phyloP scores from a whole-genome alignment of 2,888 invertebrate genomes.

The Thera obeliscata region DNA sequence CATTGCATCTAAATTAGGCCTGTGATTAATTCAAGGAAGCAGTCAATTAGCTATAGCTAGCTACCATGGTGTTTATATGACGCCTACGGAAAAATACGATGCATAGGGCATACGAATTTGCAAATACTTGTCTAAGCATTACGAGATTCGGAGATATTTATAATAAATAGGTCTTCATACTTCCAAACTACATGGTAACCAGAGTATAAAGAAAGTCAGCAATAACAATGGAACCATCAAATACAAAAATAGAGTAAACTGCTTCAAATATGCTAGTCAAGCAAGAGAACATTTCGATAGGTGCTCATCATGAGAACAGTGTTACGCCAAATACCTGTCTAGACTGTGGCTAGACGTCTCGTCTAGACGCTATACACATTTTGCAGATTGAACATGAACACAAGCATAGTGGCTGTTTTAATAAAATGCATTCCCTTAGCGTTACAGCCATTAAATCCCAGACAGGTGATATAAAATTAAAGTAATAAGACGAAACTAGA shows the following conservation, averaged over 20 bases:
- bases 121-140: neutral
- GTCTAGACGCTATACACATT: slow-evolving; percentile 79
- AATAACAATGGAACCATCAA: neutral
- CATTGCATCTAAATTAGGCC: slow-evolving; percentile 40
- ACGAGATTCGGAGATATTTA: neutral
- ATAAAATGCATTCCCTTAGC: slow-evolving; percentile 40
- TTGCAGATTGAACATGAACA: slow-evolving; percentile 60
- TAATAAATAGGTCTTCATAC: neutral
- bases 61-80: neutral
- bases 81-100: slow-evolving; percentile 3
- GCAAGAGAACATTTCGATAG: slow-evolving; percentile 62
- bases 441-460: slow-evolving; percentile 35
- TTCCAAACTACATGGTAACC: slow-evolving; percentile 1
- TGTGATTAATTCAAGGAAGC: slow-evolving; percentile 36
- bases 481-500: slow-evolving; percentile 15
- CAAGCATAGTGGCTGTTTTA: slow-evolving; percentile 46
- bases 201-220: slow-evolving; percentile 3
- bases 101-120: neutral
- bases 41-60: slow-evolving; percentile 21
- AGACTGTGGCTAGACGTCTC: slow-evolving; percentile 77
- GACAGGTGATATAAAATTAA: slow-evolving; percentile 29
- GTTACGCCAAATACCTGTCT: slow-evolving; percentile 80
- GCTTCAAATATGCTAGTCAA: slow-evolving; percentile 52
- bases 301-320: slow-evolving; percentile 69
- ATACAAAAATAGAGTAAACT: slow-evolving; percentile 23